A percentile compares a stretch with the other conserved stretches of the same genome.
Conservation (phyloP, 2,113 vertebrate species). For the Pelmatolapia mariae region DNA sequence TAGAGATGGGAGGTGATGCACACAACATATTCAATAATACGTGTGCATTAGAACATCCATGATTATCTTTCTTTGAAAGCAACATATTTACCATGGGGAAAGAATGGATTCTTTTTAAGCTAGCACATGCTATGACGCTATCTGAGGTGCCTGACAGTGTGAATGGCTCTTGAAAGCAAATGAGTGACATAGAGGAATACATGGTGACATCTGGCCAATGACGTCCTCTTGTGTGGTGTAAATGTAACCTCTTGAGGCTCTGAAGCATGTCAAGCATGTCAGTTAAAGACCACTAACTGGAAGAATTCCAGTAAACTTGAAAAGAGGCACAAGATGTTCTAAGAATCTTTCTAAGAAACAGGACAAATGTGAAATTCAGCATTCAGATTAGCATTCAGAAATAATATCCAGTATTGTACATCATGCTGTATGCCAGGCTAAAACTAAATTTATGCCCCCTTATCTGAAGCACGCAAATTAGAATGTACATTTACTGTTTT, state of each 20-base stretch:
- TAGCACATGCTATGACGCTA: rapidly evolving
- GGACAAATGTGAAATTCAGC: not conserved
- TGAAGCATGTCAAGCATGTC: too few species aligned
- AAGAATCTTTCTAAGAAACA: not conserved
- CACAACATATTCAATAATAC: not conserved
- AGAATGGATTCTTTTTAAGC: not conserved
- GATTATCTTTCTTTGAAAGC: not conserved
- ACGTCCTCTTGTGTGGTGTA: rapidly evolving
- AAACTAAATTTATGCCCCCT: not conserved
- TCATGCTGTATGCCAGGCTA: not conserved
- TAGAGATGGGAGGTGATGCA: not conserved
- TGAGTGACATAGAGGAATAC: not conserved
- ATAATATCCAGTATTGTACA: not conserved
- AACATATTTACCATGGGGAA: not conserved
- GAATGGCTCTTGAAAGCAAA: not conserved
- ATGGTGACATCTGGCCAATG: not conserved
- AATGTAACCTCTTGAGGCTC: not conserved
- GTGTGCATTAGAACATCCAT: not conserved
- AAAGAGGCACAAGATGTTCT: not conserved
- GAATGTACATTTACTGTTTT: rapidly evolving
- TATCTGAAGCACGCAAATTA: not conserved
- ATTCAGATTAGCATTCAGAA: not conserved
- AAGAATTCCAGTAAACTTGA: not conserved
- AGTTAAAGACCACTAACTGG: not conserved
- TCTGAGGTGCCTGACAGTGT: not conserved